phyloP scores from a whole-genome alignment of 2,888 invertebrate genomes.

The Drosophila fungiperda region DNA sequence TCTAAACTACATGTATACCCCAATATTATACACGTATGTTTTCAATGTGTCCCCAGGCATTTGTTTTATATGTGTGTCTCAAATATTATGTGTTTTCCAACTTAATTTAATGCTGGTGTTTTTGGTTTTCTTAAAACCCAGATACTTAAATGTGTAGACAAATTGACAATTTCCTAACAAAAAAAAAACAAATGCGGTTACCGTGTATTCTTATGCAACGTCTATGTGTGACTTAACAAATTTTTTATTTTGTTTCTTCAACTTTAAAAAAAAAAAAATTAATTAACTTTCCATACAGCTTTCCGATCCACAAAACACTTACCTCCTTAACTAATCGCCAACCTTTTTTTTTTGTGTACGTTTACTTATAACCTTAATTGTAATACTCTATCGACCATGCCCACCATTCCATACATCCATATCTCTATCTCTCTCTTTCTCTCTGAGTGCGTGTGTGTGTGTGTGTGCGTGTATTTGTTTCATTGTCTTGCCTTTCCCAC shows the following conservation, averaged over 20 bases:
- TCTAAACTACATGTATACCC: conserved; percentile 52
- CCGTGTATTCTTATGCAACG: conserved; percentile 79
- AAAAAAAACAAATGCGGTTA: conserved; percentile 46
- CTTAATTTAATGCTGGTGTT: not conserved
- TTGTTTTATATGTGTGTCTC: conserved; percentile 37
- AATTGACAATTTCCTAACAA: conserved; percentile 2
- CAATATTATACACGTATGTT: conserved; percentile 43
- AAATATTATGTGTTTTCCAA: conserved; percentile 42
- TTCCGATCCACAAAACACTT: conserved; percentile 56
- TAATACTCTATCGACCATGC: conserved; percentile 53
- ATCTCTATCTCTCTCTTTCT: conserved; percentile 26
- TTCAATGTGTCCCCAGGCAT: conserved; percentile 36
- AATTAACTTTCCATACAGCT: conserved; percentile 60
- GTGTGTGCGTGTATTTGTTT: conserved; percentile 21
- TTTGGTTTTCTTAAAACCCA: conserved; percentile 10
- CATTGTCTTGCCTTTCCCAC: conserved; percentile 37
- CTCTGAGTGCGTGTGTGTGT: conserved; percentile 41
- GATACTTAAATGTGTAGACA: conserved; percentile 43
- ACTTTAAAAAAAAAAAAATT: conserved; percentile 18
- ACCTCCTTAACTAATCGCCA: conserved; percentile 28
- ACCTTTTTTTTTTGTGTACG: conserved; percentile 58
- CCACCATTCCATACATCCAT: conserved; percentile 54
- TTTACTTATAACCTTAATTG: conserved; percentile 53
- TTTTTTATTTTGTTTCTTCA: conserved; percentile 42
- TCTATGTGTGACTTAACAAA: conserved; percentile 81